phyloP scores from a whole-genome alignment of 2,888 invertebrate species.

The Stenoptilia bipunctidactyla region DNA sequence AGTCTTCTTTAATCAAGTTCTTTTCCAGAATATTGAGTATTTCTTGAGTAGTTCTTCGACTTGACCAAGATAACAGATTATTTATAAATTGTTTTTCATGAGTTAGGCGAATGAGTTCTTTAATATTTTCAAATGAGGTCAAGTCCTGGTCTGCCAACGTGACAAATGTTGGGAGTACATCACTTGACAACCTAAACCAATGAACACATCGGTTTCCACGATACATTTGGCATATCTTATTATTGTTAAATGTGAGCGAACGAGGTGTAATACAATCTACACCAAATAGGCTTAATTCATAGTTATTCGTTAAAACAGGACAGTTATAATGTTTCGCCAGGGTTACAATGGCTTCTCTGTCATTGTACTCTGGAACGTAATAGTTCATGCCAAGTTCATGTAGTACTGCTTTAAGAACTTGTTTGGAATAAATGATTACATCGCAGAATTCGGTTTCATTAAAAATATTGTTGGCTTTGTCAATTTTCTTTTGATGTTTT shows the following conservation, averaged over 20 bases:
- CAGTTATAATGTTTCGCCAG: constrained; percentile 20
- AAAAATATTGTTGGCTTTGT: constrained; percentile 13
- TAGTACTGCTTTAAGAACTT: constrained; percentile 20
- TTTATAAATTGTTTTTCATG: not conserved
- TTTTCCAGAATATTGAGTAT: constrained; percentile 1
- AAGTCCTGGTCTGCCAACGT: constrained; percentile 15
- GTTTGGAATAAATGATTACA: constrained; percentile 13
- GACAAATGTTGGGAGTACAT: constrained; percentile 13
- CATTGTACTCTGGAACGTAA: constrained; percentile 21
- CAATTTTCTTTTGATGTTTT: constrained; percentile 17
- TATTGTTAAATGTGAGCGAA: constrained; percentile 2
- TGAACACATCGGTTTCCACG: not conserved
- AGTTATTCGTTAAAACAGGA: constrained; percentile 22
- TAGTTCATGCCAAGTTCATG: constrained; percentile 21
- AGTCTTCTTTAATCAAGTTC: not conserved
- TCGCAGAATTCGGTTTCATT: constrained; percentile 11
- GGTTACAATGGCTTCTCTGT: constrained; percentile 18
- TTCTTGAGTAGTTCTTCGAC: not conserved
- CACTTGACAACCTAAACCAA: constrained; percentile 1
- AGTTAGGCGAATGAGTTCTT: constrained; percentile 4
- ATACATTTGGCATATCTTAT: constrained; percentile 3
- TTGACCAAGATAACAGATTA: not conserved
- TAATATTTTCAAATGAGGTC: constrained; percentile 9
- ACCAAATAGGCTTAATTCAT: constrained; percentile 21
- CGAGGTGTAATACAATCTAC: constrained; percentile 8